Percentiles rank a stretch among this genome's conserved stretches.
Evolutionary conservation across 2,113 vertebrate genomes (phyloP).

Genomic region (Tautogolabrus adspersus): DNA sequence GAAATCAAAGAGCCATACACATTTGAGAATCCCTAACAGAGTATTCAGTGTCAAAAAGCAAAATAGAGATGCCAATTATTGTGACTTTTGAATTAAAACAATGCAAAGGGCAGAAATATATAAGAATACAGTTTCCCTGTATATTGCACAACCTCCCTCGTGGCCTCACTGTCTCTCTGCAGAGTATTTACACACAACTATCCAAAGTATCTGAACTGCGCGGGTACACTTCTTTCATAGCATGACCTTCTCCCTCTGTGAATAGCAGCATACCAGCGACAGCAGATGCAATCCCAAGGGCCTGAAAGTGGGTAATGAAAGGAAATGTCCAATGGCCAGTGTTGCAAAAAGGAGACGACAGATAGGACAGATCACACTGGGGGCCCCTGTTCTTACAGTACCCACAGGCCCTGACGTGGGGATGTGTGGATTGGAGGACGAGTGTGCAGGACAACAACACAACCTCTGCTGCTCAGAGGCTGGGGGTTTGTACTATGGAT

Average conservation of each 20-base stretch:
- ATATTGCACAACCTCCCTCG: background rate
- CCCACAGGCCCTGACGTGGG: slow-evolving; percentile 34
- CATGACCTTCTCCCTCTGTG: slow-evolving; percentile 45
- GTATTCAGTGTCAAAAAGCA: too few relatives aligned
- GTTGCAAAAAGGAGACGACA: slow-evolving; percentile 44
- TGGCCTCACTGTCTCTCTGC: background rate
- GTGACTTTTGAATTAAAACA: background rate
- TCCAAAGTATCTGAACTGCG: slow-evolving; percentile 36
- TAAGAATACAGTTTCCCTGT: background rate
- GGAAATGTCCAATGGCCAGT: slow-evolving; percentile 48
- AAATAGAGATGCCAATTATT: background rate
- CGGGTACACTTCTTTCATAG: slow-evolving; percentile 18
- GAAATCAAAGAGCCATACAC: background rate
- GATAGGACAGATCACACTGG: slow-evolving; percentile 13
- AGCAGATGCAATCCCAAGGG: slow-evolving; percentile 21
- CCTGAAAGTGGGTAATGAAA: slow-evolving; percentile 29
- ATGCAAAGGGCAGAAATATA: too few relatives aligned
- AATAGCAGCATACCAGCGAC: slow-evolving; percentile 38
- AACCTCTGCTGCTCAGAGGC: slow-evolving; percentile 19
- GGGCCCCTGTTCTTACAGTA: slow-evolving; percentile 10
- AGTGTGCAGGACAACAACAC: slow-evolving; percentile 17
- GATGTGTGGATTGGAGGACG: slow-evolving; percentile 33
- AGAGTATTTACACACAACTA: slow-evolving; percentile 47
- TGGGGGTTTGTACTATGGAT: slow-evolving; percentile 66
- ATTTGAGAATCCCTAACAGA: background rate